Percentiles rank a stretch among this genome's conserved stretches.
These are phyloP conservation scores for Limnephilus lunatus DNA, from an alignment of 2,888 invertebrate genomes.

Conservation along the genomic window DNA sequence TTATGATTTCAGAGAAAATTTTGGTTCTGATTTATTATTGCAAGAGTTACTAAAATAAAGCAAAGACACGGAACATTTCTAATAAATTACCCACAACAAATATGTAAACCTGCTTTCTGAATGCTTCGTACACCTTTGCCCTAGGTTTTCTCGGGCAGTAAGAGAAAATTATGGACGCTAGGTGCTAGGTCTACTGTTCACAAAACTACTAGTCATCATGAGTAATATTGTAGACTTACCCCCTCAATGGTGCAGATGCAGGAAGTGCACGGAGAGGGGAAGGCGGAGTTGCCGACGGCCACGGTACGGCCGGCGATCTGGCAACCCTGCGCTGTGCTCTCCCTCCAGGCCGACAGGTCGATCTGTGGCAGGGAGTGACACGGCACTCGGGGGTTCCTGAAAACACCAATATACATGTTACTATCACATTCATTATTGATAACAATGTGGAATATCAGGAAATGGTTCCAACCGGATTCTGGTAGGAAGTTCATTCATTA, in stretches of 20 bases:
- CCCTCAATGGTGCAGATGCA: constrained; percentile 92
- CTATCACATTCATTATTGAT: not conserved
- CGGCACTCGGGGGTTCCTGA: constrained; percentile 89
- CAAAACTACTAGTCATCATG: too few species aligned
- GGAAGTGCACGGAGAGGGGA: constrained; percentile 94
- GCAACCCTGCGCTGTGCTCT: constrained; percentile 87
- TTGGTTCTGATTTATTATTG: too few species aligned
- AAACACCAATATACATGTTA: constrained; percentile 46
- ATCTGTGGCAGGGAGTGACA: constrained; percentile 89
- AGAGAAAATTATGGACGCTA: too few species aligned
- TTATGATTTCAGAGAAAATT: too few species aligned
- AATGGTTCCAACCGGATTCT: not conserved
- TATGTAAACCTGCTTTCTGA: too few species aligned
- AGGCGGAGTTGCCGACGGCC: constrained; percentile 88
- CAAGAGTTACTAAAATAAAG: too few species aligned
- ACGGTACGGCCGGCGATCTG: constrained; percentile 88
- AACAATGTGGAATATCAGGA: not conserved
- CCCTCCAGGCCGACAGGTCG: constrained; percentile 90
- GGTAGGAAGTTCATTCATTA: not conserved
- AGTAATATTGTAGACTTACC: constrained; percentile 75
- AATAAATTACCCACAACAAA: too few species aligned
- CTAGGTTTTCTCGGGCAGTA: too few species aligned
- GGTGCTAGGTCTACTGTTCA: too few species aligned
- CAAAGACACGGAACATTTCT: too few species aligned
- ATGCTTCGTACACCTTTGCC: too few species aligned